These are phyloP conservation scores for Latheticus oryzae DNA, from an alignment of 2,888 invertebrate genomes.

Conservation along the genomic window DNA sequence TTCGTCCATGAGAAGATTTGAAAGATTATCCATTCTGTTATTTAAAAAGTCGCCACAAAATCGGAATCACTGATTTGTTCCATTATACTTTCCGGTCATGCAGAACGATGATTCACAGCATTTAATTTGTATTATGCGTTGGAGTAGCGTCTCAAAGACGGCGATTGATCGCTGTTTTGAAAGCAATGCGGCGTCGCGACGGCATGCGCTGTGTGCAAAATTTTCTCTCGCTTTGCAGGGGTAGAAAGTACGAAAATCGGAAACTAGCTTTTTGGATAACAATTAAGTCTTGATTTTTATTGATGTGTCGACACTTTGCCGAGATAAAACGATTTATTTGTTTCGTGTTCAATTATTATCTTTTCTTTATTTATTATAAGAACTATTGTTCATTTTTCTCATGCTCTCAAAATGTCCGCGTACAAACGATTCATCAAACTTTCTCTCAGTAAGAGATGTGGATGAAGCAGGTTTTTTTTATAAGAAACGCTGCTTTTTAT, in stretches of 20 bases:
- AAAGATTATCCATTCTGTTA: slow-evolving; percentile 55
- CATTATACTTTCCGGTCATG: slow-evolving; percentile 12
- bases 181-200: slow-evolving; percentile 56
- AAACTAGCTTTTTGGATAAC: no score
- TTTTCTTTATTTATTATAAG: no score
- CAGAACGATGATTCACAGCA: slow-evolving; percentile 27
- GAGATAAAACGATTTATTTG: no score
- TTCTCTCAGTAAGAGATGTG: slow-evolving; percentile 7
- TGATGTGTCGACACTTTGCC: no score
- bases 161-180: slow-evolving; percentile 51
- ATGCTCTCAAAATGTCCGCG: slow-evolving; percentile 28
- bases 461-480: slow-evolving; percentile 3
- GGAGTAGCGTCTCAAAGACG: slow-evolving; percentile 42
- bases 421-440: slow-evolving; percentile 25
- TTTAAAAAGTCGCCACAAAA: slow-evolving; percentile 4
- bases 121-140: slow-evolving; percentile 34
- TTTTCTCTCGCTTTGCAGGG: no score
- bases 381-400: slow-evolving; percentile 28
- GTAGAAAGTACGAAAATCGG: no score
- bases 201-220: slow-evolving; percentile 52
- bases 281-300: no score
- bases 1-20: slow-evolving; percentile 59
- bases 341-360: slow-evolving; percentile 2
- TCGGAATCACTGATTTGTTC: slow-evolving; percentile 1
- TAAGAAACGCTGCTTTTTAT: slow-evolving; percentile 4